phyloP scores from a whole-genome alignment of 2,888 invertebrate species.

The Epicampocera succincta region DNA sequence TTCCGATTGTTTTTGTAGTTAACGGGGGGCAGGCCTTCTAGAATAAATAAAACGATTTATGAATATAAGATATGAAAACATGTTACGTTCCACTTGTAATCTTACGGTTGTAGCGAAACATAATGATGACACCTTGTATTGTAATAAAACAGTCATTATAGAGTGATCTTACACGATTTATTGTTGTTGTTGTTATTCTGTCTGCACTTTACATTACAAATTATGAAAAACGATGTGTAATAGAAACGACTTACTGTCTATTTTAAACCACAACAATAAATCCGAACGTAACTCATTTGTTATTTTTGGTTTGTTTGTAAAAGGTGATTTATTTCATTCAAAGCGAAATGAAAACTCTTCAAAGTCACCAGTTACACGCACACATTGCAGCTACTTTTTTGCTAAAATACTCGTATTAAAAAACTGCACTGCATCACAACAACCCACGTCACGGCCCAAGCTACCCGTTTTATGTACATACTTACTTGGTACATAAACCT shows the following conservation, averaged over 20 bases:
- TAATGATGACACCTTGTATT: slow-evolving; percentile 62
- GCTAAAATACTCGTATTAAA: background rate
- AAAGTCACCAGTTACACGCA: slow-evolving; percentile 41
- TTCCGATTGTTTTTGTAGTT: slow-evolving; percentile 24
- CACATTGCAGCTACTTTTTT: slow-evolving; percentile 6
- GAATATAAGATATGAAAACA: background rate
- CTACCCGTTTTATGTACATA: slow-evolving; percentile 30
- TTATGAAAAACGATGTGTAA: slow-evolving; percentile 44
- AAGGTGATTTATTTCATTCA: slow-evolving; percentile 52
- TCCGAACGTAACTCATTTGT: slow-evolving; percentile 35
- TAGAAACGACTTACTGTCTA: slow-evolving; percentile 52
- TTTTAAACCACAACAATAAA: slow-evolving; percentile 64
- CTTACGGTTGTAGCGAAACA: slow-evolving; percentile 33
- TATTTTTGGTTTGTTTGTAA: slow-evolving; percentile 26
- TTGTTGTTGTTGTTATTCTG: slow-evolving; percentile 33
- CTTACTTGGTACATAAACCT: too few relatives aligned
- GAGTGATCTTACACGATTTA: slow-evolving; percentile 23
- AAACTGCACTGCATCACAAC: slow-evolving; percentile 12
- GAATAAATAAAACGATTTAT: slow-evolving; percentile 7
- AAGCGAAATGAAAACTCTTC: slow-evolving; percentile 35
- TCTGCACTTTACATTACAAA: slow-evolving; percentile 40
- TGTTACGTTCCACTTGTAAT: slow-evolving; percentile 15
- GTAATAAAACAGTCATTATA: slow-evolving; percentile 46
- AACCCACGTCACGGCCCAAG: background rate
- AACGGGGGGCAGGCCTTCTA: background rate